Evolutionary conservation across 2,113 vertebrate species (phyloP), one percentile per base, ranked within the genome.

Genomic region (Actenoides lindsayi): DNA sequence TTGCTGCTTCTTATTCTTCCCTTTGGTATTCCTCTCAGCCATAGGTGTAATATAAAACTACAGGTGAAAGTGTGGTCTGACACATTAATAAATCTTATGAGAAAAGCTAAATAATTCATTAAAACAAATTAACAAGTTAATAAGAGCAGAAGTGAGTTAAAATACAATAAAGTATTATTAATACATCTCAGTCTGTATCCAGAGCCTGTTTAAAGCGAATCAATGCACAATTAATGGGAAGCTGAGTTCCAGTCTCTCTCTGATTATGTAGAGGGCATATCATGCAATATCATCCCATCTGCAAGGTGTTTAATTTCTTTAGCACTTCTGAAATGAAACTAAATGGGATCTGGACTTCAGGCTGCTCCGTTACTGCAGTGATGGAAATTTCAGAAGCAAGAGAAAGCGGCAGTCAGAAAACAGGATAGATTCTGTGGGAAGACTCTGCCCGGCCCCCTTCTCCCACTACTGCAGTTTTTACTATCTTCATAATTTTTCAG

Each of bases 81-180:
- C 64, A 92, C 73, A 77, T 68, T 93, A 96, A 96, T 96, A 96
- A 94, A 95, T 95, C 90, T 96, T 94, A 95, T 93, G 90, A 96
- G 82, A 80, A 87, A 90, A 65, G 44, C 78, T 89, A 92, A 97
- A 96, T 96, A 86, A 95, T 97, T 93, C 74, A 95, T 90, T 91
- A 92, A 91, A 97, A 96, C 74, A 93, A 96, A 97, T 97, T 82
- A 96, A 92, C 88, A 88, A 85, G 78, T 87, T 95, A 90, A 93
- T 94, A 96, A 96, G 83, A 93, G 69, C 88, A 95, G 90, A 95
- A 96, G 70, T 80, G 74, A 96, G 87, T 95, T 97, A 95, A 97
- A 96, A 96, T 94, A 80, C 90, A 95, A 96, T 92, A 90, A 96
- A 92, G 91, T 90, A 68, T 77, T 95, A 96, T 97, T 94, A 96